Percentiles rank a stretch among this genome's conserved stretches.
phyloP scores from a whole-genome alignment of 2,797 vertebrate genomes.

The Poecilia wingei region DNA sequence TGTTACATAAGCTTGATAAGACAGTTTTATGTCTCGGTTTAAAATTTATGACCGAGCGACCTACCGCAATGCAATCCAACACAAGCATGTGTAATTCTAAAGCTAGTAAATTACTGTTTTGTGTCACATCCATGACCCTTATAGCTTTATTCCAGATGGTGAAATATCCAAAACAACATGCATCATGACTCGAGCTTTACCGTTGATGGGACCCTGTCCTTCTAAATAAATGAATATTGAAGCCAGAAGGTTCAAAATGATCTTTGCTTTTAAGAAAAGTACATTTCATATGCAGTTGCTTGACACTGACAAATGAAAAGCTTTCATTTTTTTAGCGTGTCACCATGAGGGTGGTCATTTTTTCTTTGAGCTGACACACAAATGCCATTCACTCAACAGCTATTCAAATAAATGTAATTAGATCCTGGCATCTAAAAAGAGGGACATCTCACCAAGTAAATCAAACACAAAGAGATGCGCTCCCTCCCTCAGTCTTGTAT shows the following conservation, averaged over 20 bases:
- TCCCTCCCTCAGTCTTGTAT: conserved; percentile 28
- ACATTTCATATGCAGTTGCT: conserved; percentile 42
- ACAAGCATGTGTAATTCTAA: conserved; percentile 28
- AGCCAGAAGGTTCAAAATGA: conserved; percentile 46
- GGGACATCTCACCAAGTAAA: conserved; percentile 8
- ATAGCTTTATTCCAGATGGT: conserved; percentile 52
- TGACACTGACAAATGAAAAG: conserved; percentile 52
- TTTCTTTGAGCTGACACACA: neutral
- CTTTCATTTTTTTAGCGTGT: conserved; percentile 30
- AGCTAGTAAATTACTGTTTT: conserved; percentile 29
- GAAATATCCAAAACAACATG: conserved; percentile 47
- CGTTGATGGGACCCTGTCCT: conserved; percentile 60
- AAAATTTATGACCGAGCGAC: conserved; percentile 53
- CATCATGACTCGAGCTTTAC: conserved; percentile 54
- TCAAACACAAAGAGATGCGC: conserved; percentile 16
- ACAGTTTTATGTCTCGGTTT: conserved; percentile 52
- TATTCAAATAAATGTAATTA: conserved; percentile 21
- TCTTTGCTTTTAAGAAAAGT: conserved; percentile 63
- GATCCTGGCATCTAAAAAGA: conserved; percentile 17
- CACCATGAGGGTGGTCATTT: conserved; percentile 18
- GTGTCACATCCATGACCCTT: conserved; percentile 52
- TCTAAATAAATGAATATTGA: conserved; percentile 48
- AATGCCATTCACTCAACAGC: neutral
- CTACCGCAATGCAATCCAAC: conserved; percentile 34
- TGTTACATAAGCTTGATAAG: conserved; percentile 36